Evolutionary conservation across 1,140 invertebrate genomes (phyloP).

Genomic region (Neodiprion lecontei): DNA sequence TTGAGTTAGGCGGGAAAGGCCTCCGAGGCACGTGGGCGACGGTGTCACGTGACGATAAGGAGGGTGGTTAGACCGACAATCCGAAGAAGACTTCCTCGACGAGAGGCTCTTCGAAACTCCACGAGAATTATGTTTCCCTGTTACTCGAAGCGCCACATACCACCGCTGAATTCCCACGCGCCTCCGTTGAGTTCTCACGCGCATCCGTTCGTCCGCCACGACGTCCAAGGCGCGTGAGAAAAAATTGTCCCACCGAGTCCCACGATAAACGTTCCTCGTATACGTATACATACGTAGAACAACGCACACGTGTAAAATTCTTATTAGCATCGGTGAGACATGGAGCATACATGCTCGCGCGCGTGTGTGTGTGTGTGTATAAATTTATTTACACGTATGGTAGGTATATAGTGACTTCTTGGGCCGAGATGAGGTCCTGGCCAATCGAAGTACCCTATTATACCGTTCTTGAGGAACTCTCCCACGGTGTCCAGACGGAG

Average conservation of each 20-base stretch:
- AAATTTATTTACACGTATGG: no score
- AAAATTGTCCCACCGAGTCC: slow-evolving; percentile 8
- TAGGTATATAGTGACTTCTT: slow-evolving; percentile 32
- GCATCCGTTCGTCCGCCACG: slow-evolving; percentile 21
- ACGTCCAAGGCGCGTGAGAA: slow-evolving; percentile 8
- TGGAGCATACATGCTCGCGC: neutral
- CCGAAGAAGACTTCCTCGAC: slow-evolving; percentile 21
- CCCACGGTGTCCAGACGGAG: slow-evolving; percentile 39
- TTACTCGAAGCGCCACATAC: slow-evolving; percentile 57
- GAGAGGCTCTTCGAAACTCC: neutral
- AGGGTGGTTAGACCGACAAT: no score
- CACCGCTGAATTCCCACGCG: slow-evolving; percentile 60
- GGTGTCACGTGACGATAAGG: no score
- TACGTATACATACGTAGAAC: neutral
- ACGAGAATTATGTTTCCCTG: slow-evolving; percentile 45
- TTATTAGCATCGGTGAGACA: no score
- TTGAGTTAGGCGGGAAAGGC: no score
- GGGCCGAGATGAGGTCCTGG: slow-evolving; percentile 36
- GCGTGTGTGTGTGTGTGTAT: no score
- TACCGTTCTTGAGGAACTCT: slow-evolving; percentile 45
- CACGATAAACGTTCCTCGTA: neutral
- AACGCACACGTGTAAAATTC: neutral
- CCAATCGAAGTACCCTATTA: slow-evolving; percentile 34
- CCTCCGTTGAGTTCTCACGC: slow-evolving; percentile 57
- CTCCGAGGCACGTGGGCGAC: no score